phyloP scores from a whole-genome alignment of 1,140 invertebrate genomes.

The Drosophila pandora region DNA sequence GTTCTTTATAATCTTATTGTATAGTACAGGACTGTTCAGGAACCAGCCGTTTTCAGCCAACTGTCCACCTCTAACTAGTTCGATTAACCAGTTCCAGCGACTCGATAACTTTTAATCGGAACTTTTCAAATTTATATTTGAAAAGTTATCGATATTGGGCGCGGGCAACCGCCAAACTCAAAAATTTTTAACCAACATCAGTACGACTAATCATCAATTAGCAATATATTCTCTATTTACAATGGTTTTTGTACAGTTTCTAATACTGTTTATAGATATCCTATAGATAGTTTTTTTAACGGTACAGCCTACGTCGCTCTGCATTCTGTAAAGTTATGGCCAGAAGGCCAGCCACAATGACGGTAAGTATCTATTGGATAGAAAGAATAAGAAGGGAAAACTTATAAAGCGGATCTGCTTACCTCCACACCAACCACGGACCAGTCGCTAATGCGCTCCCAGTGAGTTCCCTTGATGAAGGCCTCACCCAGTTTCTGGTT shows the following conservation, averaged over 20 bases:
- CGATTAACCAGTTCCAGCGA: no score
- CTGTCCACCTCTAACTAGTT: no score
- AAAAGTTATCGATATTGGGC: no score
- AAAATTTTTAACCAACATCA: no score
- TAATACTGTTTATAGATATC: conserved; percentile 45
- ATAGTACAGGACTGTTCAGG: no score
- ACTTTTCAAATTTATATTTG: no score
- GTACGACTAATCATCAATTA: neutral
- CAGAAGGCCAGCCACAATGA: conserved; percentile 63
- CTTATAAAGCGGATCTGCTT: neutral
- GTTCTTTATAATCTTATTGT: no score
- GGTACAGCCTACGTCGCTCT: conserved; percentile 57
- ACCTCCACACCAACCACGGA: conserved; percentile 74
- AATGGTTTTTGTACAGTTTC: conserved; percentile 29
- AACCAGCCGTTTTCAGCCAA: no score
- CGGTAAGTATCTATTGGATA: conserved; percentile 46
- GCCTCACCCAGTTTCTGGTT: conserved; percentile 41
- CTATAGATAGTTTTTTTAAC: conserved; percentile 15
- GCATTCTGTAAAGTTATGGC: conserved; percentile 75
- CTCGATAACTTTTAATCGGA: no score
- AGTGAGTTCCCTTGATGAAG: conserved; percentile 58
- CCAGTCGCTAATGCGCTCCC: conserved; percentile 72
- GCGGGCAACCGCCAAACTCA: no score
- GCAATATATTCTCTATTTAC: neutral
- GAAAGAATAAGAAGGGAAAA: neutral